Evolutionary conservation across 2,113 vertebrate genomes (phyloP), one percentile per base, ranked within the genome.

Genomic region (Takifugu flavidus): DNA sequence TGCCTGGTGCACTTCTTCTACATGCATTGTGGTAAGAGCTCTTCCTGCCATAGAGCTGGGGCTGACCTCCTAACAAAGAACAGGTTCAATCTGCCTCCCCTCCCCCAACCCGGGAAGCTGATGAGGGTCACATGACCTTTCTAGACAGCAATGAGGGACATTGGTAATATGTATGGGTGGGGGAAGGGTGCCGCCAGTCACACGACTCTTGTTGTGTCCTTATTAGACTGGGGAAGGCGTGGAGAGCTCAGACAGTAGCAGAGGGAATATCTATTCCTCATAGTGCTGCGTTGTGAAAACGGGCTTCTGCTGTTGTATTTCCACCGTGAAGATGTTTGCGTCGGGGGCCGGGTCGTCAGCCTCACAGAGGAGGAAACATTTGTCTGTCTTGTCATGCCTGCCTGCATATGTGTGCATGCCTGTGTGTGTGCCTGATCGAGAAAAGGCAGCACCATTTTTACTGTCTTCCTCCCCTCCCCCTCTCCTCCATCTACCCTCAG

Each of bases 51-150:
- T 83, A 87, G 88, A 88, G 90, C 88, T 67, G 71, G 78, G 82
- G 66, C 78, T 94, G 94, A 94, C 94, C 94, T 91, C 93, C 82
- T 88, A 93, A 91, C 94, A 92, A 90, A 94, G 93, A 93, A 92
- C 94, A 92, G 93, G 88, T 91, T 92, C 73, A 84, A 91, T 87
- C 86, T 82, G 82, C 87, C 77, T 84, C 89, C 91, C 89, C 82
- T 87, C 92, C 91, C 85, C 91, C 89, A 74, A 75, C 58, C 59
- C 58, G 65, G 82, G 87, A 87, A 90, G 89, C 85, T 88, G 87
- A 87, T 91, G 89, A 88, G 91, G 92, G 91, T 93, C 92, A 93
- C 88, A 86, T 93, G 93, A 94, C 92, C 91, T 92, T 86, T 91
- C 85, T 90, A 80, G 90, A 92, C 91, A 90, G 90, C 89, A 78